phyloP scores from a whole-genome alignment of 2,113 vertebrate species.

The Eolophus roseicapilla region DNA sequence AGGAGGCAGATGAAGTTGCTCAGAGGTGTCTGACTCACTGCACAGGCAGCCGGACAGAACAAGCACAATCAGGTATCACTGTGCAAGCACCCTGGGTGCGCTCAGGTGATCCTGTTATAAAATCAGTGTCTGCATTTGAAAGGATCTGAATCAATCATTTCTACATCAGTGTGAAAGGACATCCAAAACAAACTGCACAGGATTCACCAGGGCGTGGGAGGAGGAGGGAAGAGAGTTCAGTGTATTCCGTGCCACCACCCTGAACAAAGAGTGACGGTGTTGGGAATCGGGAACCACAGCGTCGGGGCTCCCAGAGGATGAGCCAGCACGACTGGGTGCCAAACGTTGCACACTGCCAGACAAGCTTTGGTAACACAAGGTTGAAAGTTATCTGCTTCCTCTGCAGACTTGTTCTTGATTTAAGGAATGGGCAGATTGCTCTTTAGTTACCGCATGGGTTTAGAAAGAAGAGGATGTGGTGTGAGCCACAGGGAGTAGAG shows the following conservation, averaged over 20 bases:
- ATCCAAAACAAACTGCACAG: not conserved
- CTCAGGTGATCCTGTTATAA: conserved; percentile 15
- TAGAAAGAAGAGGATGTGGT: not conserved
- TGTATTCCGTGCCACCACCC: not conserved
- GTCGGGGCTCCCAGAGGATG: not conserved
- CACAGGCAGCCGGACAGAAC: not conserved
- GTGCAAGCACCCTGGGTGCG: not conserved
- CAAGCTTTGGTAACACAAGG: not conserved
- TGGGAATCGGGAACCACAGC: rapidly evolving
- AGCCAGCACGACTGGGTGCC: not conserved
- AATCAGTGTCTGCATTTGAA: not conserved
- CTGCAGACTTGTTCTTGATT: not conserved
- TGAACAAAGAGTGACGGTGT: not conserved
- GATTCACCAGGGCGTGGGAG: not conserved
- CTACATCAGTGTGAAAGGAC: not conserved
- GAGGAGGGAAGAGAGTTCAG: not conserved
- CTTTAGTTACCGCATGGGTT: not conserved
- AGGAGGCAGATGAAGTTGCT: conserved; percentile 1
- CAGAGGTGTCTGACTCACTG: conserved; percentile 30
- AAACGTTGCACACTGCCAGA: not conserved
- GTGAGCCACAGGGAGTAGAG: not conserved
- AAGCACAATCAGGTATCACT: conserved; percentile 12
- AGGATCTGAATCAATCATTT: conserved; percentile 7
- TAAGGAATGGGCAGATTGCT: not conserved
- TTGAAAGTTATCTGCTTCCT: not conserved